phyloP scores from a whole-genome alignment of 2,797 vertebrate species.

The Rhynchonycteris naso region DNA sequence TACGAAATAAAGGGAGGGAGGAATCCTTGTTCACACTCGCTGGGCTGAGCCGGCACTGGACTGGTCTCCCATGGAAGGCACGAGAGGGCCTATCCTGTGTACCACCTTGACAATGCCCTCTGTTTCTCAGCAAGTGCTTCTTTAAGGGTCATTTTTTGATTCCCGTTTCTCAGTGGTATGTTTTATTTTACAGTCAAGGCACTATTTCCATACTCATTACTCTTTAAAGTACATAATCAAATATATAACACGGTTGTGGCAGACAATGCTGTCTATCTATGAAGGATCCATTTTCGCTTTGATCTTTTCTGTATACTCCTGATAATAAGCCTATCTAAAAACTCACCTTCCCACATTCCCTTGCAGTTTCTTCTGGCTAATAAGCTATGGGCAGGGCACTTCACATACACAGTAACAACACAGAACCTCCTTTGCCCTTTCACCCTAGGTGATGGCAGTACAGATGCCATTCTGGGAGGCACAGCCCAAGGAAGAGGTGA shows the following conservation, averaged over 20 bases:
- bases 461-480: neutral
- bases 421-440: neutral
- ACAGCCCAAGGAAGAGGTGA: neutral
- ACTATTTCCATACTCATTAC: neutral
- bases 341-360: neutral
- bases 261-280: neutral
- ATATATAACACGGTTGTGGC: neutral
- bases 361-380: neutral
- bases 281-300: neutral
- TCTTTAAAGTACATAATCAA: neutral
- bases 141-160: neutral
- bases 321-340: neutral
- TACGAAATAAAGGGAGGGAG: neutral
- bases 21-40: neutral
- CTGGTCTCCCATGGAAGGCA: neutral
- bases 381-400: neutral
- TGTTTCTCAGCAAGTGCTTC: neutral
- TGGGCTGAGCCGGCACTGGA: neutral
- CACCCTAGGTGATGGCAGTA: neutral
- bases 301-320: neutral
- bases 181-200: constrained; percentile 3
- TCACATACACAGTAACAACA: neutral
- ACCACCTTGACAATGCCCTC: too few relatives aligned
- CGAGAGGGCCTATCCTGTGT: rapidly evolving
- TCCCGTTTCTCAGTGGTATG: neutral